A percentile compares a stretch with the other conserved stretches of the same genome.
Conservation (phyloP, 1,140 invertebrate genomes). For the Ylistrum balloti region DNA sequence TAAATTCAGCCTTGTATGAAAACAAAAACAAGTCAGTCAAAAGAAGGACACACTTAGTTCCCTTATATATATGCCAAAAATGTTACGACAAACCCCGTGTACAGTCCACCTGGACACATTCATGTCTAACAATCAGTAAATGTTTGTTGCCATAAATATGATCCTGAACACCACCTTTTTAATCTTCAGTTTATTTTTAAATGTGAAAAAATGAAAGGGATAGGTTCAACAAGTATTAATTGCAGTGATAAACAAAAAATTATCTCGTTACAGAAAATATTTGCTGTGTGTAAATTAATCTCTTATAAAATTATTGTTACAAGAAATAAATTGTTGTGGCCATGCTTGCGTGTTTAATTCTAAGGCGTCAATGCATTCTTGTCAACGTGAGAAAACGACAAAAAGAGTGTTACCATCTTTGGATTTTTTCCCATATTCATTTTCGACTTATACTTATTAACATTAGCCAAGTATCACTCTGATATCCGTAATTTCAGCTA, state of each 20-base stretch:
- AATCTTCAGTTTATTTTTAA: background rate
- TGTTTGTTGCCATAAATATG: too few species aligned
- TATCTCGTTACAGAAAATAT: background rate
- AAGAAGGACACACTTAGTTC: too few species aligned
- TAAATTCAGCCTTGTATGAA: too few species aligned
- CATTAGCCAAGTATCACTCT: too few species aligned
- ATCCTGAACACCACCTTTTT: background rate
- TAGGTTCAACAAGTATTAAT: background rate
- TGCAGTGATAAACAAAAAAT: background rate
- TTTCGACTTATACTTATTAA: background rate
- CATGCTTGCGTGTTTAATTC: background rate
- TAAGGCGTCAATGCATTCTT: conserved; percentile 24
- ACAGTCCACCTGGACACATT: too few species aligned
- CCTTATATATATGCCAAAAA: too few species aligned
- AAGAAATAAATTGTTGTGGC: conserved; percentile 16
- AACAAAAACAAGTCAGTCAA: too few species aligned
- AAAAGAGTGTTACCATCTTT: background rate
- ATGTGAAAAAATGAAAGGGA: background rate
- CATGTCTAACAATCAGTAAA: too few species aligned
- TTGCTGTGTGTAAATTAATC: background rate
- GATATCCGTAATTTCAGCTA: too few species aligned
- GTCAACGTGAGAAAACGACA: background rate
- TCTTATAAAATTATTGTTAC: background rate
- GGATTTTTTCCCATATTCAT: background rate
- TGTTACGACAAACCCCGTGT: too few species aligned